A percentile compares a stretch with the other conserved stretches of the same genome.
Evolutionary conservation across 2,113 vertebrate genomes (phyloP).

Genomic region (Pseudonaja textilis): DNA sequence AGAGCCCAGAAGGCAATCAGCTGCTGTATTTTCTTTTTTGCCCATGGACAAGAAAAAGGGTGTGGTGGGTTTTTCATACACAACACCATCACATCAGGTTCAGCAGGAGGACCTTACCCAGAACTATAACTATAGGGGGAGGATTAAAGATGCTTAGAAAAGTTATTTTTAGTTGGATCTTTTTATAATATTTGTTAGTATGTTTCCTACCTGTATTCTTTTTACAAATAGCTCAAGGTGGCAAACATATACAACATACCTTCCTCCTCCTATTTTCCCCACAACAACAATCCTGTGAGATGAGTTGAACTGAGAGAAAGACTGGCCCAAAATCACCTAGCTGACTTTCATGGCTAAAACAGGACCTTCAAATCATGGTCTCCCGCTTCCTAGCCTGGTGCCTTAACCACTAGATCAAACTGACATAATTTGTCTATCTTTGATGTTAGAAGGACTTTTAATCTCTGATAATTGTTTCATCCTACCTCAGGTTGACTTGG

Average conservation of each 20-base stretch:
- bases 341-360: not conserved
- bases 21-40: not conserved
- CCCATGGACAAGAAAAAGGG: not conserved
- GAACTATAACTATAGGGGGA: not conserved
- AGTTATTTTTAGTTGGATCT: not conserved
- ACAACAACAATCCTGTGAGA: not conserved
- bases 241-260: not conserved
- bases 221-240: not conserved
- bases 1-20: not conserved
- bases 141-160: not conserved
- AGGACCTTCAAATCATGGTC: not conserved
- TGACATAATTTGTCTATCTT: not conserved
- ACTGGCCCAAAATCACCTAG: not conserved
- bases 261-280: not conserved
- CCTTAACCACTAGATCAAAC: not conserved
- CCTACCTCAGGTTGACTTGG: not conserved
- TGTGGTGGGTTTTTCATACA: not conserved
- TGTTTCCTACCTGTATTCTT: not conserved
- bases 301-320: not conserved
- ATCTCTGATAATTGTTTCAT: not conserved
- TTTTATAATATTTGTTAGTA: not conserved
- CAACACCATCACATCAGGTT: not conserved
- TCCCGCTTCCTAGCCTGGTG: not conserved
- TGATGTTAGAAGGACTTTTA: not conserved
- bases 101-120: not conserved